A percentile compares a stretch with the other conserved stretches of the same genome.
Conservation (phyloP, 37 sponge, comb jelly and placozoan species). For the Geodia barretti region DNA sequence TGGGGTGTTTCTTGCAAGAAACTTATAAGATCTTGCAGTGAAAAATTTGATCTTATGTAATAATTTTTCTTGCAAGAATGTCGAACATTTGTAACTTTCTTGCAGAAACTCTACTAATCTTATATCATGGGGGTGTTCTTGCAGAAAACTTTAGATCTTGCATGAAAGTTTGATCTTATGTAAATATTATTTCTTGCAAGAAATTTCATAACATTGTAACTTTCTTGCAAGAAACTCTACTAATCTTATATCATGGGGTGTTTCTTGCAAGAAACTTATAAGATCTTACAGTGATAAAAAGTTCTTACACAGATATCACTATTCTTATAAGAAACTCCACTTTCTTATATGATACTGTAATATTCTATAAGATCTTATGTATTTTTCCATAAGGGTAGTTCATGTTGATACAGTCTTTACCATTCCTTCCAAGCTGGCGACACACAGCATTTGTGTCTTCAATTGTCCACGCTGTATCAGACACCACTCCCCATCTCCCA, state of each 20-base stretch:
- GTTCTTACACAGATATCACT: neutral
- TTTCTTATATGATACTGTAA: conserved; percentile 12
- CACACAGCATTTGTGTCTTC: no score
- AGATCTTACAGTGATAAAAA: neutral
- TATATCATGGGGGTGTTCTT: neutral
- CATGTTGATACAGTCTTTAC: no score
- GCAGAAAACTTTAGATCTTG: no score
- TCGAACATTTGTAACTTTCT: neutral
- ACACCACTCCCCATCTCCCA: no score
- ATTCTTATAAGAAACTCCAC: neutral
- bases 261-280: neutral
- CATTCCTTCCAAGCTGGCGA: no score
- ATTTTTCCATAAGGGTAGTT: conserved; percentile 9
- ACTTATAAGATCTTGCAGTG: no score
- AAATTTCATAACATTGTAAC: neutral
- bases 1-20: neutral
- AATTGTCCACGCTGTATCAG: no score
- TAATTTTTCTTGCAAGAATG: neutral
- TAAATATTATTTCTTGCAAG: neutral
- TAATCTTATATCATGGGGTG: neutral
- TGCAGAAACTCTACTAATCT: neutral
- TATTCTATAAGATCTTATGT: conserved; percentile 4
- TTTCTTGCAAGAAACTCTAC: neutral
- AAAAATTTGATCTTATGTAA: no score
- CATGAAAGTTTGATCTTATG: no score